Conservation (phyloP, 2,113 vertebrate species). For the Nannobrachium achirus region DNA sequence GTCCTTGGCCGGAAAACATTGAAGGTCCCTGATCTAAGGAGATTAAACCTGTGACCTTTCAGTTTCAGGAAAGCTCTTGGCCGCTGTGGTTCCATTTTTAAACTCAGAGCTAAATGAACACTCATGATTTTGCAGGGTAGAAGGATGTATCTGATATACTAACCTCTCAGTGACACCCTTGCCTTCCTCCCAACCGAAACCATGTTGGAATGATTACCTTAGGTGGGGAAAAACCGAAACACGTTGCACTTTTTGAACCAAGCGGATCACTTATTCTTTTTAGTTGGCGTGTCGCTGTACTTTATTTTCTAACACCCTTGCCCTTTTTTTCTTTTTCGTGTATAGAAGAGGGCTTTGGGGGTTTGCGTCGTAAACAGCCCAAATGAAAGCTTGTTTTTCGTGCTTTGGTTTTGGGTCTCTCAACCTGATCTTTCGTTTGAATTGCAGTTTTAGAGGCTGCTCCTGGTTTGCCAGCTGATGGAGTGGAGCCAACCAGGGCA, state of each 20-base stretch:
- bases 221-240: not conserved
- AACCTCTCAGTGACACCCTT: too few species aligned
- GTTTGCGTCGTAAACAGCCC: constrained; percentile 15
- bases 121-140: too few species aligned
- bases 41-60: too few species aligned
- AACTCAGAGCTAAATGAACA: too few species aligned
- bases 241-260: constrained; percentile 13
- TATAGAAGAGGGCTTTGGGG: not conserved
- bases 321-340: not conserved
- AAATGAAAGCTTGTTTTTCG: constrained; percentile 41
- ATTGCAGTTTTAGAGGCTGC: constrained; percentile 55
- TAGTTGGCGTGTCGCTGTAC: not conserved
- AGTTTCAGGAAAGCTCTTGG: too few species aligned
- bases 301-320: not conserved
- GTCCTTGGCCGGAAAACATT: too few species aligned
- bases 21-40: too few species aligned
- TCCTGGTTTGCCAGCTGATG: constrained; percentile 57
- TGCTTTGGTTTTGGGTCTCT: constrained; percentile 30
- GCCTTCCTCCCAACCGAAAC: too few species aligned
- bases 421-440: constrained; percentile 62
- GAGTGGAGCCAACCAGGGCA: constrained; percentile 68
- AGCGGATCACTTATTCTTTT: not conserved
- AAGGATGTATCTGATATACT: too few species aligned
- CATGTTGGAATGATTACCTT: constrained; percentile 16
- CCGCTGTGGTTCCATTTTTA: too few species aligned